A percentile compares a stretch with the other conserved stretches of the same genome.
Conservation (phyloP, 2,113 vertebrate species). For the Aleadryas rufinucha region DNA sequence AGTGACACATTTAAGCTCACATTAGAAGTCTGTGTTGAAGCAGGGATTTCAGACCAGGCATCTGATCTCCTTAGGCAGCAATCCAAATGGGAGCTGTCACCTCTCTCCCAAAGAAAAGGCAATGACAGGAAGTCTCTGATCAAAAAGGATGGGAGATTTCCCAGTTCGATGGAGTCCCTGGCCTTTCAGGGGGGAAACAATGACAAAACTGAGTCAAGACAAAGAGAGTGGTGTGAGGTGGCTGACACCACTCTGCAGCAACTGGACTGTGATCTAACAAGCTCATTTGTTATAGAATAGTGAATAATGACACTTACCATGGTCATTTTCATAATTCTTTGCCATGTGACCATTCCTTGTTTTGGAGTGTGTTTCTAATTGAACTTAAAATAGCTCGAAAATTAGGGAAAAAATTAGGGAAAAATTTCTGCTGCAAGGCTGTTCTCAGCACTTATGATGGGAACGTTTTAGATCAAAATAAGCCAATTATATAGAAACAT, state of each 20-base stretch:
- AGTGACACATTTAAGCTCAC: not conserved
- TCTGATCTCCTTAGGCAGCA: slow-evolving; percentile 20
- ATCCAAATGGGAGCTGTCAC: slow-evolving; percentile 19
- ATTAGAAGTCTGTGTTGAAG: slow-evolving; percentile 22
- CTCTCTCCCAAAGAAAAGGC: not conserved
- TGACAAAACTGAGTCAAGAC: not conserved
- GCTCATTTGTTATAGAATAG: not conserved
- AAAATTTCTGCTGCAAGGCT: not conserved
- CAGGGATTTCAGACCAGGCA: slow-evolving; percentile 1
- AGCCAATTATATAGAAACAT: not conserved
- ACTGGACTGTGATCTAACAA: not conserved
- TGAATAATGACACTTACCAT: not conserved
- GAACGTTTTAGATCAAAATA: not conserved
- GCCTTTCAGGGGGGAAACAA: not conserved
- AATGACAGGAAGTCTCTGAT: not conserved
- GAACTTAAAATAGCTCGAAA: not conserved
- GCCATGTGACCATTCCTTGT: not conserved
- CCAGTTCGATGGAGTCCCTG: not conserved
- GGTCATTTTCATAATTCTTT: not conserved
- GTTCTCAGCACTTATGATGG: not conserved
- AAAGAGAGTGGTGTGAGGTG: not conserved
- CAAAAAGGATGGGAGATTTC: not conserved
- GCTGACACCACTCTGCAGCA: not conserved
- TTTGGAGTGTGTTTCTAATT: not conserved
- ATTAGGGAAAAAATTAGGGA: not conserved